These are phyloP conservation scores for Epiblema foenella DNA, from an alignment of 2,888 invertebrate genomes.

Conservation along the genomic window DNA sequence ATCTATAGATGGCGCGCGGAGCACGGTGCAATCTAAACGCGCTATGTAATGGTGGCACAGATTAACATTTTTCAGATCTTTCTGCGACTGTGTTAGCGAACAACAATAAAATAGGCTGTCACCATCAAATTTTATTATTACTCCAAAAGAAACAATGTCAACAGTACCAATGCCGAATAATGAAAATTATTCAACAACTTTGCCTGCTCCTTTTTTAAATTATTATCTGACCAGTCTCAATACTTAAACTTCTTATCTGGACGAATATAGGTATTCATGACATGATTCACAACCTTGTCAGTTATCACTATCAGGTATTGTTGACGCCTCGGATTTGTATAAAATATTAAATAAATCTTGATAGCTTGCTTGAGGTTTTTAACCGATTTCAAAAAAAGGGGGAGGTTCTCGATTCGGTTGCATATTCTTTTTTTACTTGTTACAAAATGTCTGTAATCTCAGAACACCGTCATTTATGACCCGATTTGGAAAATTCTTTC, in stretches of 20 bases:
- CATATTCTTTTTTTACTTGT: no score
- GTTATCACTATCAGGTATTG: conserved; percentile 12
- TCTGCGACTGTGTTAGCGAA: background rate
- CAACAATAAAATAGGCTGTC: no score
- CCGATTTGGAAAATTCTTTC: no score
- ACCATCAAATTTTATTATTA: no score
- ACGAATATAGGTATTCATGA: conserved; percentile 25
- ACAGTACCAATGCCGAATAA: no score
- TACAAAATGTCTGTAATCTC: no score
- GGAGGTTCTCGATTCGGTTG: no score
- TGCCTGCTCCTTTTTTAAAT: background rate
- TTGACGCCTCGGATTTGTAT: conserved; percentile 20
- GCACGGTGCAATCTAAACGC: conserved; percentile 64
- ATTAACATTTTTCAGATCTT: conserved; percentile 47
- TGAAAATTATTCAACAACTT: background rate
- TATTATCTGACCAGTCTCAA: background rate
- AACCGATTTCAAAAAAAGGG: no score
- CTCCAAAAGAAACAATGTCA: no score
- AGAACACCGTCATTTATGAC: no score
- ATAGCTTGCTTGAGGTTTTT: background rate
- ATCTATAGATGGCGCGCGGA: conserved; percentile 73
- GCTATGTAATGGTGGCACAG: conserved; percentile 64
- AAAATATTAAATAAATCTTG: conserved; percentile 1
- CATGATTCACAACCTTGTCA: conserved; percentile 36
- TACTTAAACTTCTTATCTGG: conserved; percentile 17